Evolutionary conservation across 2,797 vertebrate species (phyloP).

Genomic region (Hydrolagus colliei): DNA sequence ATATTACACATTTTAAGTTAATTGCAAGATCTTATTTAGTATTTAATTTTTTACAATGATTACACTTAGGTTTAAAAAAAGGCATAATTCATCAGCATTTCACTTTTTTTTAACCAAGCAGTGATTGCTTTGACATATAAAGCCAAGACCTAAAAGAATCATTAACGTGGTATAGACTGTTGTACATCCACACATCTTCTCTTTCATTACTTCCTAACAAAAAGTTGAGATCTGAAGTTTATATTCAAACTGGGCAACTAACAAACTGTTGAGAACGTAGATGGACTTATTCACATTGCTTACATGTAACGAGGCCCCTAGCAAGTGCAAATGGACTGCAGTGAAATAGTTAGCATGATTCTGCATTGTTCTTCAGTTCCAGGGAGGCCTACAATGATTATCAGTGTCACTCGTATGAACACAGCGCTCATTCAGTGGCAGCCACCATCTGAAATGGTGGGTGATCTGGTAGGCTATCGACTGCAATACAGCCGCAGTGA

Average conservation of each 20-base stretch:
- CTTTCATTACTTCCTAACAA: background rate
- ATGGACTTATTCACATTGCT: background rate
- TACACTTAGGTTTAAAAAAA: background rate
- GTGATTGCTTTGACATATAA: background rate
- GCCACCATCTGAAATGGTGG: constrained; percentile 85
- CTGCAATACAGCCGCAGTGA: constrained; percentile 81
- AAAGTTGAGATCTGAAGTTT: background rate
- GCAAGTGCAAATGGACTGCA: no score
- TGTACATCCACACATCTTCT: background rate
- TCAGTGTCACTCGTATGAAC: constrained; percentile 87
- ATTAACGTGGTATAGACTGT: no score
- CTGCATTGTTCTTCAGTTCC: constrained; percentile 69
- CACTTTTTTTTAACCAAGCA: background rate
- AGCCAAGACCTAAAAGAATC: background rate
- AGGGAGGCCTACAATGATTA: constrained; percentile 89
- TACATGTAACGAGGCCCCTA: no score
- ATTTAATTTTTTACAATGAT: background rate
- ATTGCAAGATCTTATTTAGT: no score
- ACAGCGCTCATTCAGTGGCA: constrained; percentile 96
- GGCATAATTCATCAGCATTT: background rate
- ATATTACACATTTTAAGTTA: no score
- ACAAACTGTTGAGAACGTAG: background rate
- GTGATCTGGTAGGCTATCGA: constrained; percentile 83
- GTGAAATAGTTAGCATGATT: background rate
- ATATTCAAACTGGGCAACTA: background rate